Evolutionary conservation across 2,113 vertebrate species (phyloP).

Genomic region (Lepidothrix coronata): DNA sequence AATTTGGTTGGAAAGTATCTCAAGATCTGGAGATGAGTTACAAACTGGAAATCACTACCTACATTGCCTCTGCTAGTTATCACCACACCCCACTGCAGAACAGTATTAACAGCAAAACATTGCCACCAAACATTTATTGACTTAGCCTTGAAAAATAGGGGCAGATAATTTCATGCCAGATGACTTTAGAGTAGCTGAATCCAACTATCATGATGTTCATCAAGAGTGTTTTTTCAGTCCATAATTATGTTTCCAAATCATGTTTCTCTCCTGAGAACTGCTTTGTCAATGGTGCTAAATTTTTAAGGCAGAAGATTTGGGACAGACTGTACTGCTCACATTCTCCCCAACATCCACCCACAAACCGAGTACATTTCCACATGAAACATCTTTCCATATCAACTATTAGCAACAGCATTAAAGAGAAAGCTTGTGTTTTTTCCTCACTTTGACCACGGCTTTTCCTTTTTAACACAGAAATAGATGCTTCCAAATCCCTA

Average conservation of each 20-base stretch:
- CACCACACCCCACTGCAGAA: not conserved
- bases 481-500: not conserved
- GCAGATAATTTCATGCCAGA: not conserved
- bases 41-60: not conserved
- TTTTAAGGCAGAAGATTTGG: not conserved
- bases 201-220: not conserved
- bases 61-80: not conserved
- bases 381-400: not conserved
- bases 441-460: not conserved
- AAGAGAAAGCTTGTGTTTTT: not conserved
- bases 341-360: not conserved
- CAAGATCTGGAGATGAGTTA: not conserved
- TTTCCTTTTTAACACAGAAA: not conserved
- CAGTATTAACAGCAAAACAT: not conserved
- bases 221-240: not conserved
- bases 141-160: not conserved
- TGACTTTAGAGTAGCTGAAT: not conserved
- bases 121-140: not conserved
- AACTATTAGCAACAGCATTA: not conserved
- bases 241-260: not conserved
- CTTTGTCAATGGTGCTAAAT: not conserved
- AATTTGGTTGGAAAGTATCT: not conserved
- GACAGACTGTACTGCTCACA: not conserved
- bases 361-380: not conserved
- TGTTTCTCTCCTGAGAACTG: not conserved